A percentile compares a stretch with the other conserved stretches of the same genome.
phyloP scores from a whole-genome alignment of 2,113 vertebrate species.

The Xiphophorus couchianus region DNA sequence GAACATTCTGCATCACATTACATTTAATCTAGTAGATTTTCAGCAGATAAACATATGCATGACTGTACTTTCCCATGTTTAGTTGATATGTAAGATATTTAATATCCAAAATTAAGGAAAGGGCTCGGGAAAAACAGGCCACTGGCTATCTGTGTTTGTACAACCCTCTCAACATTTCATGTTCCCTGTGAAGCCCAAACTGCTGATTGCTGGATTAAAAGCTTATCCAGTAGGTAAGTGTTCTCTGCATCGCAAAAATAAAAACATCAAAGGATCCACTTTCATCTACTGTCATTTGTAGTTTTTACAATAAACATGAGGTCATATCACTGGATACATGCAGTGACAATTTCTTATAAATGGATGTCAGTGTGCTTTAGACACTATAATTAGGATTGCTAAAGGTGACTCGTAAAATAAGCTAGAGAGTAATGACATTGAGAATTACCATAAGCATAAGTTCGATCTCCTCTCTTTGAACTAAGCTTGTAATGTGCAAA shows the following conservation, averaged over 20 bases:
- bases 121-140: slow-evolving; percentile 5
- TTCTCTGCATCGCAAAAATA: slow-evolving; percentile 43
- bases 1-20: too few relatives aligned
- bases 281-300: slow-evolving; percentile 31
- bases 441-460: slow-evolving; percentile 38
- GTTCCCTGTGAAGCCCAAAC: slow-evolving; percentile 8
- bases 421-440: slow-evolving; percentile 22
- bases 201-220: slow-evolving; percentile 57
- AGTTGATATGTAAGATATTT: neutral
- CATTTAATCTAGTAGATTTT: neutral
- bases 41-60: neutral
- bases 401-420: slow-evolving; percentile 26
- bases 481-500: slow-evolving; percentile 30
- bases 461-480: slow-evolving; percentile 17
- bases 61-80: neutral
- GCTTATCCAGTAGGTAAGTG: slow-evolving; percentile 46
- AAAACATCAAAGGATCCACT: slow-evolving; percentile 50
- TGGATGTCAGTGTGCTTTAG: slow-evolving; percentile 28
- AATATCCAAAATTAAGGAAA: neutral
- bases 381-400: slow-evolving; percentile 33
- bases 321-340: slow-evolving; percentile 41
- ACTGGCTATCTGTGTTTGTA: slow-evolving; percentile 11
- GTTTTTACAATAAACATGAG: slow-evolving; percentile 32
- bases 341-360: slow-evolving; percentile 32
- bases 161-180: slow-evolving; percentile 17